These are phyloP conservation scores for Epizoanthus rinbou DNA, from an alignment of 92 coral and sea anemone species.

Conservation along the genomic window DNA sequence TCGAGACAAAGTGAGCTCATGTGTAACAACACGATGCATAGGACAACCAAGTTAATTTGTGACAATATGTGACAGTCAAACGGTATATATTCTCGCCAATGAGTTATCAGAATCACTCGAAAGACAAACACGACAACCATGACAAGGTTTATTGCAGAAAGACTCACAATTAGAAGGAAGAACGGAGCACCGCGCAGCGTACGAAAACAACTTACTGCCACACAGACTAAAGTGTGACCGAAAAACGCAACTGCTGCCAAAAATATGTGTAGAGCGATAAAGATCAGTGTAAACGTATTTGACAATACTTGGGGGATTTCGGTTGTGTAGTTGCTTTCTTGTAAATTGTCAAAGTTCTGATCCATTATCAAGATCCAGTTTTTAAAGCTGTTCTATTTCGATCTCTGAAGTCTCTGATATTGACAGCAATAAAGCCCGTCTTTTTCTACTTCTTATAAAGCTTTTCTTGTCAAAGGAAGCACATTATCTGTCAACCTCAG, in stretches of 20 bases:
- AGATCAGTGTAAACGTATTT: conserved; percentile 1
- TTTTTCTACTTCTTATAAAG: neutral
- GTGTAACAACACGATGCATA: conserved; percentile 31
- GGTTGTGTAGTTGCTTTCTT: conserved; percentile 15
- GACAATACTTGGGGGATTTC: neutral
- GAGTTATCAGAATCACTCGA: conserved; percentile 26
- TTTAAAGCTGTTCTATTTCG: neutral
- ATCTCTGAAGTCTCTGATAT: neutral
- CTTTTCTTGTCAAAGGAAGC: neutral
- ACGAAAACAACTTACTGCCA: conserved; percentile 16
- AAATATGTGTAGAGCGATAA: conserved; percentile 23
- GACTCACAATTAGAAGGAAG: conserved; percentile 18
- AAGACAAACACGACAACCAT: conserved; percentile 5
- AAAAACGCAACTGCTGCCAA: conserved; percentile 25
- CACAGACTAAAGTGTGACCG: conserved; percentile 34
- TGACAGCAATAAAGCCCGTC: neutral
- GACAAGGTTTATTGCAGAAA: conserved; percentile 6
- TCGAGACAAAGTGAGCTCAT: conserved; percentile 6
- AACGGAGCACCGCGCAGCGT: neutral
- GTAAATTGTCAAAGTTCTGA: neutral
- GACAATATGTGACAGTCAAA: conserved; percentile 40
- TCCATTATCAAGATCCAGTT: neutral
- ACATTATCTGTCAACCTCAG: no score
- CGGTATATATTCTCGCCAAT: conserved; percentile 1
- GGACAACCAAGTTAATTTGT: conserved; percentile 9